phyloP scores from a whole-genome alignment of 2,888 invertebrate genomes.

The Platycheirus rosarum region DNA sequence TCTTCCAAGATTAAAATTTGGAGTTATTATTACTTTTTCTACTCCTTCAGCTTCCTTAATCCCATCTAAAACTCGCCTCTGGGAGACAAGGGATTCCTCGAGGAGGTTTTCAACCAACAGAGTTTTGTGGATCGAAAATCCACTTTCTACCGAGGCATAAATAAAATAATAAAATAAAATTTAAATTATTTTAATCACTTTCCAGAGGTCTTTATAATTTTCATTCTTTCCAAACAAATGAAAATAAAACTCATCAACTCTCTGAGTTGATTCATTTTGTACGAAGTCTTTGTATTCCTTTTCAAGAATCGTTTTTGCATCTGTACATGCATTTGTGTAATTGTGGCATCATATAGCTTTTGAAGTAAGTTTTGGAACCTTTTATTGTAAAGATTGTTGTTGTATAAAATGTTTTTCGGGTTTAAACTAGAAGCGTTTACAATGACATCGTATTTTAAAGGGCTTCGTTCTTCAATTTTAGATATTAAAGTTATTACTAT shows the following conservation, averaged over 20 bases:
- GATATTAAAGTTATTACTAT: not conserved
- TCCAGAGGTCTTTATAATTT: not conserved
- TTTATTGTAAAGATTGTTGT: not conserved
- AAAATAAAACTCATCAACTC: constrained; percentile 2
- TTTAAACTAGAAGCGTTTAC: not conserved
- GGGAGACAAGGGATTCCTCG: not conserved
- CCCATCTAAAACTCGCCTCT: constrained; percentile 10
- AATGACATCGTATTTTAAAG: not conserved
- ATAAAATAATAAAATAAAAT: not conserved
- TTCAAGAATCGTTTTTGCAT: not conserved
- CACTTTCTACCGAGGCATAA: not conserved
- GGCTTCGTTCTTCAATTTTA: constrained; percentile 7
- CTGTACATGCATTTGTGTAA: not conserved
- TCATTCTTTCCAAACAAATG: not conserved
- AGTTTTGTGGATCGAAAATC: not conserved
- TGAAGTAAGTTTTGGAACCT: not conserved
- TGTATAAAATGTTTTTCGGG: not conserved
- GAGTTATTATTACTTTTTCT: not conserved
- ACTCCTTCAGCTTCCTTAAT: not conserved
- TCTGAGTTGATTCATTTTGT: not conserved
- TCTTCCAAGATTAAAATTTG: not conserved
- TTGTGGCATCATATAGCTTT: not conserved
- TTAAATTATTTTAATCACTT: not conserved
- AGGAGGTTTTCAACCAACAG: not conserved
- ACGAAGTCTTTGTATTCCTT: constrained; percentile 1